phyloP scores from a whole-genome alignment of 2,888 invertebrate genomes.

The Tiliacea aurago region DNA sequence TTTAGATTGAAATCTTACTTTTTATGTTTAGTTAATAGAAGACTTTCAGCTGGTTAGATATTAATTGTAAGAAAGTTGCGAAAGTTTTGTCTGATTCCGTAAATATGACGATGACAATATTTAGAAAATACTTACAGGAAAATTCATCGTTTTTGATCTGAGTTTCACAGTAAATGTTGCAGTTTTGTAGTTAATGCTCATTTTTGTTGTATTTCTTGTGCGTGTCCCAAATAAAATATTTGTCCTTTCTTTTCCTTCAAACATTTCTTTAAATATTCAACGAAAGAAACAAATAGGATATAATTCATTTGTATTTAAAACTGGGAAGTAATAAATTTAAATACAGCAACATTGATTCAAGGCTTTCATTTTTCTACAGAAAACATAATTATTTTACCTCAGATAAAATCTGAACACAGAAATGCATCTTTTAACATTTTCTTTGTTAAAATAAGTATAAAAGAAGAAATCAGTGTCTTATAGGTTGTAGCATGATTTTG shows the following conservation, averaged over 20 bases:
- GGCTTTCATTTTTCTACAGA: not conserved
- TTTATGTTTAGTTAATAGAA: slow-evolving; percentile 12
- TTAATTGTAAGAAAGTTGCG: not conserved
- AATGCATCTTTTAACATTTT: slow-evolving; percentile 18
- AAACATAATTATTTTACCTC: not conserved
- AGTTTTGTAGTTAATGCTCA: too few relatives aligned
- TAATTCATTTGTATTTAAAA: not conserved
- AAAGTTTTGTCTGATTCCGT: not conserved
- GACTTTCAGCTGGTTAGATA: not conserved
- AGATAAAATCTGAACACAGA: not conserved
- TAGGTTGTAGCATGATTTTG: slow-evolving; percentile 72
- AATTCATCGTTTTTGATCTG: not conserved
- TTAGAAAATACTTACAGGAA: too few relatives aligned
- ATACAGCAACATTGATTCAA: not conserved
- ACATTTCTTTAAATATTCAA: not conserved
- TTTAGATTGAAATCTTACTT: slow-evolving; percentile 27
- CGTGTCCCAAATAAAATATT: too few relatives aligned
- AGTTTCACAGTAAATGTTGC: not conserved
- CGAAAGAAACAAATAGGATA: not conserved
- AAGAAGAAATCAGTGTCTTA: slow-evolving; percentile 67
- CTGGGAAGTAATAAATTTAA: not conserved
- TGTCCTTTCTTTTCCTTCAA: too few relatives aligned
- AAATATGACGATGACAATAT: too few relatives aligned
- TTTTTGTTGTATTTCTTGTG: too few relatives aligned
- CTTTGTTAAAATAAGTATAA: slow-evolving; percentile 53